These are phyloP conservation scores for Drosophila quinaria DNA, from an alignment of 2,888 invertebrate genomes.

Conservation along the genomic window DNA sequence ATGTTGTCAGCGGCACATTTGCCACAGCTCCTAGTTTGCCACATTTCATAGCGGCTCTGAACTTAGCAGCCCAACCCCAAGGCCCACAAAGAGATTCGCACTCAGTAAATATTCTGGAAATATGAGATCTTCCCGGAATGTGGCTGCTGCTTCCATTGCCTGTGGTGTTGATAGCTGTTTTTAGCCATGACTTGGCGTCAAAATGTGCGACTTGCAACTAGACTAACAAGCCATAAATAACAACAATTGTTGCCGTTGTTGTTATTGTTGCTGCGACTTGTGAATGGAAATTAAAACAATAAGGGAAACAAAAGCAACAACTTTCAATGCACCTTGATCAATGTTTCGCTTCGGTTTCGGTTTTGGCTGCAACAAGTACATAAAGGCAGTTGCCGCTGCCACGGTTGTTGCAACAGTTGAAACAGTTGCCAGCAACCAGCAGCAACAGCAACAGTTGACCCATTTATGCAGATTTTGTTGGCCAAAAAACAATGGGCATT, in stretches of 20 bases:
- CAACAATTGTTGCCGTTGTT: constrained; percentile 37
- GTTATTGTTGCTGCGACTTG: constrained; percentile 18
- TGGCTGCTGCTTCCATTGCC: constrained; percentile 3
- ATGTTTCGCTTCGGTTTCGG: constrained; percentile 26
- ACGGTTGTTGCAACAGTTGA: not conserved
- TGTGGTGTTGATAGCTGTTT: constrained; percentile 52
- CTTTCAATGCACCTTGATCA: constrained; percentile 54
- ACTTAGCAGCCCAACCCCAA: constrained; percentile 44
- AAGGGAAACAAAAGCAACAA: constrained; percentile 23
- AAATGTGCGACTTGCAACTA: constrained; percentile 47
- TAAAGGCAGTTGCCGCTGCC: constrained; percentile 48
- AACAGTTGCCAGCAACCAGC: constrained; percentile 9
- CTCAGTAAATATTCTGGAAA: constrained; percentile 69
- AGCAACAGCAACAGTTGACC: constrained; percentile 59
- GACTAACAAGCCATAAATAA: constrained; percentile 63
- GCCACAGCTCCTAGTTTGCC: constrained; percentile 54
- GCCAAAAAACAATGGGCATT: constrained; percentile 57
- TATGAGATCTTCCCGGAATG: constrained; percentile 70
- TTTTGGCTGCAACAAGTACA: constrained; percentile 70
- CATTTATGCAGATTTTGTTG: constrained; percentile 77
- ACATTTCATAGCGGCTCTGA: constrained; percentile 57
- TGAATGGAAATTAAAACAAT: constrained; percentile 19
- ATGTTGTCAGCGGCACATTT: constrained; percentile 70
- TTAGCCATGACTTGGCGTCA: constrained; percentile 58
- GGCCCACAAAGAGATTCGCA: constrained; percentile 47